A percentile compares a stretch with the other conserved stretches of the same genome.
Conservation (phyloP, 1,140 invertebrate genomes). For the Gryllus bimaculatus region DNA sequence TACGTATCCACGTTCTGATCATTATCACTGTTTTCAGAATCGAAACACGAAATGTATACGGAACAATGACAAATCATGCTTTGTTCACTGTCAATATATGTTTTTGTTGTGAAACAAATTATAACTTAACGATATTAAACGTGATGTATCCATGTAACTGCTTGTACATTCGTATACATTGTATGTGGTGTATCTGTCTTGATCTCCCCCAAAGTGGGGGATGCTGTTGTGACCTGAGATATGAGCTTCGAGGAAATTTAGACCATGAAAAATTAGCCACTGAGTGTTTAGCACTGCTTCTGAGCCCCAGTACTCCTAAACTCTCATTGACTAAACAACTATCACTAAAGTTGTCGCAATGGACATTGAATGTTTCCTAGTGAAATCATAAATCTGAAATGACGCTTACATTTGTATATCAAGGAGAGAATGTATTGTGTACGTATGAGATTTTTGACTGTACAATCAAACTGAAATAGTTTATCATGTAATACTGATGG, state of each 20-base stretch:
- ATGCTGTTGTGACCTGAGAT: not conserved
- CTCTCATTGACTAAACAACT: not conserved
- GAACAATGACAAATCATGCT: not conserved
- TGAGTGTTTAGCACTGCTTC: not conserved
- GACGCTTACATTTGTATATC: constrained; percentile 2
- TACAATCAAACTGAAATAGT: not conserved
- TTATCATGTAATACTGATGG: not conserved
- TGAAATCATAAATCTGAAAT: not conserved
- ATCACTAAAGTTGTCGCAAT: not conserved
- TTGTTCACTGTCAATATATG: not conserved
- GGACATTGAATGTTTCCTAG: not conserved
- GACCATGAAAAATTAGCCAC: not conserved
- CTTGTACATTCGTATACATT: not conserved
- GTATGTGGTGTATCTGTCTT: not conserved
- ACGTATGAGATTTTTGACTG: not conserved
- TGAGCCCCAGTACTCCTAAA: not conserved
- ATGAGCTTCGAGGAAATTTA: not conserved
- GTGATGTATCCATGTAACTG: not conserved
- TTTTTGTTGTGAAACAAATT: not conserved
- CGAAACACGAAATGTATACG: not conserved
- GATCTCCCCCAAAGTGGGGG: too few relatives aligned
- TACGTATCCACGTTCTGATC: not conserved
- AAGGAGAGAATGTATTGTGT: not conserved
- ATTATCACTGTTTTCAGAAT: not conserved
- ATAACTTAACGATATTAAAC: not conserved